These are phyloP conservation scores for Euplexia lucipara DNA, from an alignment of 2,888 invertebrate genomes.

Conservation along the genomic window DNA sequence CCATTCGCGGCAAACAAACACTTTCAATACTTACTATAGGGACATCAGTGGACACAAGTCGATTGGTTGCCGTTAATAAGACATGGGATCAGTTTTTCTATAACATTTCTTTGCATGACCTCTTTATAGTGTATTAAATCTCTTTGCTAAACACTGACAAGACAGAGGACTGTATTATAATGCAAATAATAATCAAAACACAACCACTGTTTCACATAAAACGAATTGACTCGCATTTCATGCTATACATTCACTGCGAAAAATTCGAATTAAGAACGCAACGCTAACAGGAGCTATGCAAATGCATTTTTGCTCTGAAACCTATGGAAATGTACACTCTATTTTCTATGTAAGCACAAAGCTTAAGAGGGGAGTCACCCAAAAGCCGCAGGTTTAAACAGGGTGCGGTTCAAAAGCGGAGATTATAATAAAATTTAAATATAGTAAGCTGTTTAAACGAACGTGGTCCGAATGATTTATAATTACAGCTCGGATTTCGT, in stretches of 20 bases:
- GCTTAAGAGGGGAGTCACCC: constrained; percentile 62
- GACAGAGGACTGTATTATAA: not conserved
- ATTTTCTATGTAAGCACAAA: constrained; percentile 55
- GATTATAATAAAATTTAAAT: constrained; percentile 79
- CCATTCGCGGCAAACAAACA: too few species aligned
- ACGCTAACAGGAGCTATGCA: constrained; percentile 47
- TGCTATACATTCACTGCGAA: constrained; percentile 8
- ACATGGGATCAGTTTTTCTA: too few species aligned
- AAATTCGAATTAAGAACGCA: constrained; percentile 39
- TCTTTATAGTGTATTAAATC: too few species aligned
- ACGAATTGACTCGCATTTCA: constrained; percentile 11
- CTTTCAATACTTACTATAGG: too few species aligned
- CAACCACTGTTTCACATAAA: constrained; percentile 33
- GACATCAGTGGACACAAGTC: too few species aligned
- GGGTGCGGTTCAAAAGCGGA: constrained; percentile 66
- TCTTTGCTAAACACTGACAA: too few species aligned
- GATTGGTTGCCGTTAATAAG: too few species aligned
- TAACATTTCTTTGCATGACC: not conserved
- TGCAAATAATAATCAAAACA: constrained; percentile 31
- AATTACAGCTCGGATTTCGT: constrained; percentile 65
- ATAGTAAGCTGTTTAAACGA: constrained; percentile 74
- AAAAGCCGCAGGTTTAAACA: constrained; percentile 68
- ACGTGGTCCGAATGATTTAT: constrained; percentile 77
- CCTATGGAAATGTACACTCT: constrained; percentile 42
- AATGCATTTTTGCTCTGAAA: constrained; percentile 56